These are phyloP conservation scores for Colletes collaris DNA, from an alignment of 2,888 invertebrate genomes.

Conservation along the genomic window DNA sequence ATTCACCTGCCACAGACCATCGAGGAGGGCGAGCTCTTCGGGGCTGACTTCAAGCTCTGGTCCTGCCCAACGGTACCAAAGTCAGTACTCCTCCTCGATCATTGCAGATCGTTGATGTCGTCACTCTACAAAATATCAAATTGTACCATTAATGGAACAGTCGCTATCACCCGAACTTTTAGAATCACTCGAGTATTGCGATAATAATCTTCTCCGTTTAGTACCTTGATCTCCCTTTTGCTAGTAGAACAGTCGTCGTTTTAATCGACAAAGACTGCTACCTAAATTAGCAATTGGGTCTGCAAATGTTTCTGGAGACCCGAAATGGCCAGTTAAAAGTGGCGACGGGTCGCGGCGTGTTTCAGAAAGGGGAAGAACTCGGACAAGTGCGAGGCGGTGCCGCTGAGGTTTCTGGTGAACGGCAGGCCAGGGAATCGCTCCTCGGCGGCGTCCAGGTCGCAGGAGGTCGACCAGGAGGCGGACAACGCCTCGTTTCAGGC, in stretches of 20 bases:
- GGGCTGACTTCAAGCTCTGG: constrained; percentile 85
- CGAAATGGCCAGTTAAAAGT: too few species aligned
- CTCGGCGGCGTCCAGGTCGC: constrained; percentile 60
- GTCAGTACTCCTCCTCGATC: constrained; percentile 56
- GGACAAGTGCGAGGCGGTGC: constrained; percentile 73
- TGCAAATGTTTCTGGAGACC: too few species aligned
- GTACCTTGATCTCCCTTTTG: too few species aligned
- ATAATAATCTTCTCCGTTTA: too few species aligned
- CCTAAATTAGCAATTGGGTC: too few species aligned
- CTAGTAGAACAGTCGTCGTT: too few species aligned
- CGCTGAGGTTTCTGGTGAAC: constrained; percentile 78
- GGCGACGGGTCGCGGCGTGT: neutral
- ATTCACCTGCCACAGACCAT: constrained; percentile 87
- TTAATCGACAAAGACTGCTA: too few species aligned
- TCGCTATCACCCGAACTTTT: too few species aligned
- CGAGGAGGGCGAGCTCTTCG: constrained; percentile 86
- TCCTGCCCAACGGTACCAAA: constrained; percentile 83
- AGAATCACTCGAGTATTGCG: too few species aligned
- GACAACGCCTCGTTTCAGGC: constrained; percentile 26
- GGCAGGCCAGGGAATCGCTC: constrained; percentile 78
- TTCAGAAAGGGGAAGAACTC: constrained; percentile 39
- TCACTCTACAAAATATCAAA: too few species aligned
- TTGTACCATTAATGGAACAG: too few species aligned
- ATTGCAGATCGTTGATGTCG: too few species aligned
- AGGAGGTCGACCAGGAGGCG: constrained; percentile 42